Evolutionary conservation across 2,113 vertebrate species (phyloP).

Genomic region (Hippocampus barbouri): DNA sequence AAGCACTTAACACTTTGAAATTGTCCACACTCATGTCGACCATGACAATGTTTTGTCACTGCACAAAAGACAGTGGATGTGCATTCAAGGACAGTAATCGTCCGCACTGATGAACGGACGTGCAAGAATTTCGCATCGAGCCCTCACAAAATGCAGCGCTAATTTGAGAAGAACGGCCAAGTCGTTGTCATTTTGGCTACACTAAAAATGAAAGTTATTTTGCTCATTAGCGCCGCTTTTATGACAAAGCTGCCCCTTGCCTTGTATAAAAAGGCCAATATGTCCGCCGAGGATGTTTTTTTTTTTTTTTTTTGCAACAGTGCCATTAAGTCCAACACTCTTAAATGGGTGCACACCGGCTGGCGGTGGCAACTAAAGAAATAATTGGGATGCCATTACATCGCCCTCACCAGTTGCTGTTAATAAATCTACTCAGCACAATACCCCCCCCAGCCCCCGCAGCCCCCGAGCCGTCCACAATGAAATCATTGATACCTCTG

Average conservation of each 20-base stretch:
- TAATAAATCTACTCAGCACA: slow-evolving; percentile 64
- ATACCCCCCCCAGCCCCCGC: slow-evolving; percentile 40
- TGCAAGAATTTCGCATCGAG: not conserved
- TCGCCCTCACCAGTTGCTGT: slow-evolving; percentile 52
- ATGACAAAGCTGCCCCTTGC: slow-evolving; percentile 50
- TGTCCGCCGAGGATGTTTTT: slow-evolving; percentile 43
- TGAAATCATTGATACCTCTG: slow-evolving; percentile 67
- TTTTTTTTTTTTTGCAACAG: slow-evolving; percentile 30
- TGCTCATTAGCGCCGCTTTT: slow-evolving; percentile 36
- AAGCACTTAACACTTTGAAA: too few relatives aligned
- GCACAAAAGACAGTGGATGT: too few relatives aligned
- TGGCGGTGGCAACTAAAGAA: slow-evolving; percentile 50
- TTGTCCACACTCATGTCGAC: too few relatives aligned
- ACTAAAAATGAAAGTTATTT: slow-evolving; percentile 16
- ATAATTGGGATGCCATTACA: slow-evolving; percentile 67
- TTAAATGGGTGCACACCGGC: slow-evolving; percentile 54
- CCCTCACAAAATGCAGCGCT: slow-evolving; percentile 4
- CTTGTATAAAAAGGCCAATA: slow-evolving; percentile 53
- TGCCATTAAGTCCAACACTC: slow-evolving; percentile 53
- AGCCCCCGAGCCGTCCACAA: slow-evolving; percentile 40
- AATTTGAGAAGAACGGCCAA: not conserved
- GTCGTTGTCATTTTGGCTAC: slow-evolving; percentile 3
- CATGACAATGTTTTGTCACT: not conserved
- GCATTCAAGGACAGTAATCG: too few relatives aligned
- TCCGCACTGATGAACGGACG: too few relatives aligned